Evolutionary conservation across 37 sponge, comb jelly and placozoan genomes (phyloP), one percentile per base, ranked within the genome.

Genomic region (Lycopodina hypogea): DNA sequence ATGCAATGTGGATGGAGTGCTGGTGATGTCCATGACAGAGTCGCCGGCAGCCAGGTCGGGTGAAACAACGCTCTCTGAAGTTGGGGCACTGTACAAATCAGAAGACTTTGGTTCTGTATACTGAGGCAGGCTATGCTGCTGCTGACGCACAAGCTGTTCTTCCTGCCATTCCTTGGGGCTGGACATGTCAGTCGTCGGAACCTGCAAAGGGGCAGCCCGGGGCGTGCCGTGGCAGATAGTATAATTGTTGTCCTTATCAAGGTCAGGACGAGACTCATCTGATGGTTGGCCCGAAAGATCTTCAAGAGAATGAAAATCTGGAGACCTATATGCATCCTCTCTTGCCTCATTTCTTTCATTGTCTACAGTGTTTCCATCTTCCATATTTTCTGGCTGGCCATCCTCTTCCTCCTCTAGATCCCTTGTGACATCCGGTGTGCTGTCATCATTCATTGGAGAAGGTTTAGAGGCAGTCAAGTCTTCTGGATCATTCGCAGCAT

Each of bases 141-240:
- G 65, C 11, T 40, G 64, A 0, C 63, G 48, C 1, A 28, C 24
- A 12, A 32, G 63, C 22, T 60, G 60, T 4, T 18, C 40, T 45
- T 9, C 0, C 2, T 60, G 51, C 65, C 61, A 52, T 30, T 48
- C 38, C 29, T 40, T 56, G 6, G 81, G 83, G 76, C 83, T 83
- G 36, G 83, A 83, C 0, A 83, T 67, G 56, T 83, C 83, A 1
- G 26, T 41, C 0, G 45, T 40, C 0, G 35, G 68, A 32, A 53
- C 68, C 38, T 45, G 45, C 0, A 9, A 1, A 8, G 26, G 60
- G 4, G 87, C 28, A 0, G 18, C 8, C 15, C 26, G 60, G 4
- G 87, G 87, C 1, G 87, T 87, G 0, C 82, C 87, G 26, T 87
- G 87, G 34, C 87, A 81, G 39, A 87, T 87, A 37, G 87, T 87